Evolutionary conservation across 2,113 vertebrate species (phyloP).

Genomic region (Gulo gulo): DNA sequence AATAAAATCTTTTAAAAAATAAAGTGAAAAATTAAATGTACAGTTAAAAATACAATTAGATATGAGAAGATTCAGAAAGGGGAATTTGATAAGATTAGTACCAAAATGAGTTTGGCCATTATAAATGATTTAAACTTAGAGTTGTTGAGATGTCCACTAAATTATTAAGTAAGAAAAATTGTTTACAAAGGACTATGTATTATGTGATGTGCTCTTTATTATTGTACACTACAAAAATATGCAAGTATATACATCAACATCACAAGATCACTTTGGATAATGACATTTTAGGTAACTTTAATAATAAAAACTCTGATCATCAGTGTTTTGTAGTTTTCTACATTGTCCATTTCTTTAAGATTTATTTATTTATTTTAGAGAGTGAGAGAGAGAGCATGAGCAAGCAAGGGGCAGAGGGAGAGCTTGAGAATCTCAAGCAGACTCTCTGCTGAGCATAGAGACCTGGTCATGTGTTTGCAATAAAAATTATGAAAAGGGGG

Average conservation of each 20-base stretch:
- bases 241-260: background rate
- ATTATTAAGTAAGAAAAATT: background rate
- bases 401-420: no score
- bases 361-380: no score
- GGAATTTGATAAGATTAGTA: background rate
- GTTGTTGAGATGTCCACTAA: background rate
- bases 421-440: no score
- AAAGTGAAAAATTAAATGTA: background rate
- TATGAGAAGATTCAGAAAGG: background rate
- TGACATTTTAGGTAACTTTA: background rate
- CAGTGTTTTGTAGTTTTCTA: background rate
- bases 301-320: background rate
- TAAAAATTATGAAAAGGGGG: background rate
- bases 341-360: no score
- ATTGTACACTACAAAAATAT: background rate
- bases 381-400: no score
- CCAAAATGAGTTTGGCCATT: no score
- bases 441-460: no score
- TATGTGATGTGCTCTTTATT: background rate
- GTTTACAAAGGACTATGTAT: background rate
- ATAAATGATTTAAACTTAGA: background rate
- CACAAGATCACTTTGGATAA: background rate
- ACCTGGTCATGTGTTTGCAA: background rate
- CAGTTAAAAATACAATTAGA: background rate
- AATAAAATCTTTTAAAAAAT: no score